Evolutionary conservation across 2,888 invertebrate species (phyloP), one percentile per base, ranked within the genome.

Genomic region (Nemotelus nigrinus): DNA sequence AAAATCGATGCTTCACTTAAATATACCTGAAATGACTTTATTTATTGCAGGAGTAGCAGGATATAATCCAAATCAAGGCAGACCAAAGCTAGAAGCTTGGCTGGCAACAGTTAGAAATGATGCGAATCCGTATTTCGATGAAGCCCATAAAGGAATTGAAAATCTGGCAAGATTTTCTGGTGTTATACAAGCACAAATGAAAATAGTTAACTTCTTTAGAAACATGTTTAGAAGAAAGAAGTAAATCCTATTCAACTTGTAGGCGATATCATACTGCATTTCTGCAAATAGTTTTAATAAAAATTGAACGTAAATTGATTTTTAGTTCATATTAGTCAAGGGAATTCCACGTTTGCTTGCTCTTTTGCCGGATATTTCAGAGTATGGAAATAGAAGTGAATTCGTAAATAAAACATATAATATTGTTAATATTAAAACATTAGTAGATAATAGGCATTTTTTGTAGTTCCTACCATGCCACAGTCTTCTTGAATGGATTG

Each of bases 71-170:
- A 87, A 86, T 44, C 87, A 89, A 48, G 90, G 90, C 68, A 89
- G 90, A 81, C 90, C 91, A 0, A 89, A 89, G 80, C 88, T 94
- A 8, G 88, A 89, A 0, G 86, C 87, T 1, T 95, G 94, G 93
- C 86, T 92, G 84, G 88, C 91, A 65, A 89, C 89, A 79, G 93
- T 94, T 0, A 88, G 88, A 44, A 83, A 87, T 0, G 88, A 90
- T 79, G 90, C 91, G 82, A 89, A 89, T 83, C 93, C 93, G 0
- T 85, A 89, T 81, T 93, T 92, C 82, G 90, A 91, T 80, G 91
- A 92, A 81, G 93, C 91, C 0, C 90, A 92, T 82, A 82, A 85
- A 2, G 83, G 87, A 7, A 78, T 91, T 0, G 88, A 90, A 81
- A 89, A 89, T 82, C 83, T 90, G 7, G 76, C 72, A 8, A 70